Conservation (phyloP, 1,140 invertebrate species). For the Meloidogyne hapla region DNA sequence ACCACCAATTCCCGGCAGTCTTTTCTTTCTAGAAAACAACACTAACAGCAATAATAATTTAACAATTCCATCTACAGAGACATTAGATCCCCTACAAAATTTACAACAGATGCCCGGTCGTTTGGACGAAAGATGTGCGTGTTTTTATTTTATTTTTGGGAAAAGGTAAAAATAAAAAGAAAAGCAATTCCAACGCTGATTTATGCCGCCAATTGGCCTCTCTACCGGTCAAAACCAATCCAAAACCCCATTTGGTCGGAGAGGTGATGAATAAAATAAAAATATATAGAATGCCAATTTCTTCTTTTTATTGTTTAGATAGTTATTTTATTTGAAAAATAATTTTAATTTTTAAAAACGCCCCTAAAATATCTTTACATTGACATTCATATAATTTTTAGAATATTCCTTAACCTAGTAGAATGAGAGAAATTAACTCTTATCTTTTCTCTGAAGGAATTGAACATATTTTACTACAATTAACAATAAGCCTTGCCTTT, state of each 20-base stretch:
- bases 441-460: too few species aligned
- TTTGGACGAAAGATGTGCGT: constrained; percentile 5
- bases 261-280: neutral
- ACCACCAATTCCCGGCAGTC: neutral
- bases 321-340: too few species aligned
- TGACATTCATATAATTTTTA: too few species aligned
- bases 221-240: neutral
- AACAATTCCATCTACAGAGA: neutral
- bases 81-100: constrained; percentile 1
- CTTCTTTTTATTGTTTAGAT: neutral
- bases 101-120: constrained; percentile 2
- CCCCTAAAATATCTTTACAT: too few species aligned
- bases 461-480: too few species aligned
- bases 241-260: neutral
- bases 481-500: too few species aligned
- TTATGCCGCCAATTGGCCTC: constrained; percentile 3
- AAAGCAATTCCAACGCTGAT: constrained; percentile 4
- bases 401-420: too few species aligned
- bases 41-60: neutral
- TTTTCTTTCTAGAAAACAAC: neutral
- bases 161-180: neutral
- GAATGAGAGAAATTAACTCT: too few species aligned
- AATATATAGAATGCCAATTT: neutral
- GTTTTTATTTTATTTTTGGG: constrained; percentile 5
- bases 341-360: too few species aligned